These are phyloP conservation scores for Tetranychus truncatus DNA, from an alignment of 2,888 invertebrate genomes.

Conservation along the genomic window DNA sequence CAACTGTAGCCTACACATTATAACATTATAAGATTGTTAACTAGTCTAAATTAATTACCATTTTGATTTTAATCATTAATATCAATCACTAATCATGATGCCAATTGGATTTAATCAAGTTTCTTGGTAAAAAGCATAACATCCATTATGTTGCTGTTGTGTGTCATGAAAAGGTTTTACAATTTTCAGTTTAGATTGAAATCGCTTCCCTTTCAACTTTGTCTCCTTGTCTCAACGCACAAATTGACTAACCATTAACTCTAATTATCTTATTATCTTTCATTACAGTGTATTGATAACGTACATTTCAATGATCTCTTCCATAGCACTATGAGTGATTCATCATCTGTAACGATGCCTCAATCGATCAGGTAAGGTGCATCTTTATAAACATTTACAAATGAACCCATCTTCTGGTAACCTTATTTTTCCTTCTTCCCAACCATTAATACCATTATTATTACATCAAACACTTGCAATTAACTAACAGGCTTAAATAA, in stretches of 20 bases:
- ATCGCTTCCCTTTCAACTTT: not conserved
- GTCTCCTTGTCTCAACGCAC: not conserved
- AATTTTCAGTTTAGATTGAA: not conserved
- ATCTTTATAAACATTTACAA: conserved; percentile 3
- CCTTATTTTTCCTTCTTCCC: not conserved
- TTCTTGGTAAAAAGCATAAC: no score
- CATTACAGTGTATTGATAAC: conserved; percentile 59
- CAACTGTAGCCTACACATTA: no score
- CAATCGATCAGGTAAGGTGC: conserved; percentile 44
- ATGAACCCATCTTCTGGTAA: not conserved
- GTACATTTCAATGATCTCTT: conserved; percentile 71
- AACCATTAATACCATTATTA: not conserved
- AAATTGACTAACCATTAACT: not conserved
- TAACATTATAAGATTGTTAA: no score
- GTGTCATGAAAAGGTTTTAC: no score
- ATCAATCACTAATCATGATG: no score
- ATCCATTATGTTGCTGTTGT: no score
- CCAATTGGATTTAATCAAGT: no score
- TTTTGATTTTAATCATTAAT: no score
- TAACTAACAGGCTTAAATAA: no score
- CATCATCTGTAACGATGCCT: conserved; percentile 54
- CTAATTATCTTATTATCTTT: not conserved
- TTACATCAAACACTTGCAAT: no score
- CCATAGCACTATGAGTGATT: conserved; percentile 49
- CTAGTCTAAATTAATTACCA: no score